phyloP scores from a whole-genome alignment of 2,113 vertebrate genomes.

The Leptosomus discolor region DNA sequence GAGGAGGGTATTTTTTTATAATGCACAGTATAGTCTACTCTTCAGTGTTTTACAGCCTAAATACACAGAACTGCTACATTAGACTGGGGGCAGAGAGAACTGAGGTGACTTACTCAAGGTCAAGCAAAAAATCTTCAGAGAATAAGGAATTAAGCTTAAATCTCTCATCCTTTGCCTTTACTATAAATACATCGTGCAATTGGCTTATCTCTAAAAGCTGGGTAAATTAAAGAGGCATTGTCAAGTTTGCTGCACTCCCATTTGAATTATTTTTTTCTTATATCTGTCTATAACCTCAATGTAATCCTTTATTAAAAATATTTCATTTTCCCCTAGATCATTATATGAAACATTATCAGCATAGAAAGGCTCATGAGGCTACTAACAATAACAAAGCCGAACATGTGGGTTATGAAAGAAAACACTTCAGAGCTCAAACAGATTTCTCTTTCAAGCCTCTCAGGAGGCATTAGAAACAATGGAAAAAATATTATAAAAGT shows the following conservation, averaged over 20 bases:
- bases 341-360: not conserved
- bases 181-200: not conserved
- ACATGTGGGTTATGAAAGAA: not conserved
- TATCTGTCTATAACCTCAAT: not conserved
- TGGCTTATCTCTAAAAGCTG: not conserved
- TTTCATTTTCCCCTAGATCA: not conserved
- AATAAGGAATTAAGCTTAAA: not conserved
- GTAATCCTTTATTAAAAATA: conserved; percentile 19
- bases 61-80: not conserved
- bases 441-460: conserved; percentile 16
- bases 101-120: not conserved
- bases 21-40: rapidly evolving
- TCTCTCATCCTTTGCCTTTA: not conserved
- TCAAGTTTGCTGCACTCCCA: not conserved
- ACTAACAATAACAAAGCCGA: not conserved
- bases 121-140: not conserved
- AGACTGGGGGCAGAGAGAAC: not conserved
- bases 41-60: not conserved
- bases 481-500: not conserved
- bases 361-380: not conserved
- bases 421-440: not conserved
- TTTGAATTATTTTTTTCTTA: not conserved
- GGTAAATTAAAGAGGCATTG: not conserved
- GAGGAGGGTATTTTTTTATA: not conserved
- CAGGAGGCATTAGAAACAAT: not conserved